phyloP scores from a whole-genome alignment of 2,797 vertebrate genomes.

The Corythornis leucogaster region DNA sequence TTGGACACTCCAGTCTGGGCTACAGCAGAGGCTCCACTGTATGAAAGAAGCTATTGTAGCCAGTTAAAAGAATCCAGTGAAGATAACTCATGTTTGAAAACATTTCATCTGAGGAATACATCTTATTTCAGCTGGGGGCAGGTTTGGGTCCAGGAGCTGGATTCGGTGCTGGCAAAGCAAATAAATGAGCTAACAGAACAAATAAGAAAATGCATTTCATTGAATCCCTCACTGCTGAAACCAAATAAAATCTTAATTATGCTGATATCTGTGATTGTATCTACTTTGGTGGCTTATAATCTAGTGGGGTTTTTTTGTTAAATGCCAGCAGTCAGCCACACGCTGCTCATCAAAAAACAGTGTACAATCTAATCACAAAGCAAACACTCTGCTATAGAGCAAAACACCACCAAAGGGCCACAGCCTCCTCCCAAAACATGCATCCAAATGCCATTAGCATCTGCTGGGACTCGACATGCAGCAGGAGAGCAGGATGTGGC shows the following conservation, averaged over 20 bases:
- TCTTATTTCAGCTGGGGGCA: not conserved
- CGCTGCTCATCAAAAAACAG: not conserved
- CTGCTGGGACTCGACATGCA: not conserved
- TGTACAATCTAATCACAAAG: not conserved
- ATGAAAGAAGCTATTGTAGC: not conserved
- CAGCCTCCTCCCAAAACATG: not conserved
- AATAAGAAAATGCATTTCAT: not conserved
- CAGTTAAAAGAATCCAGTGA: constrained; percentile 10
- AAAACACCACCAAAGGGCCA: not conserved
- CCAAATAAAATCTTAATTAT: not conserved
- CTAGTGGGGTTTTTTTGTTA: not conserved
- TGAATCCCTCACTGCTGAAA: not conserved
- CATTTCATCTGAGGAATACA: not conserved
- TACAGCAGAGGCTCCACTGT: not conserved
- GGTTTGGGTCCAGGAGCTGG: not conserved
- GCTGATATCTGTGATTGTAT: not conserved
- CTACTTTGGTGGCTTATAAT: not conserved
- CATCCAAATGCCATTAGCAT: not conserved
- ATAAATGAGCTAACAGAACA: not conserved
- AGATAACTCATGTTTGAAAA: not conserved
- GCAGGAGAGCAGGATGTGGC: not conserved
- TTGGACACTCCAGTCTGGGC: not conserved
- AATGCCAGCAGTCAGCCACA: not conserved
- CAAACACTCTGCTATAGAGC: not conserved
- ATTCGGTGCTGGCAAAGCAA: not conserved